Percentiles rank a stretch among this genome's conserved stretches.
These are phyloP conservation scores for Synanthedon andrenaeformis DNA, from an alignment of 2,888 invertebrate genomes.

Conservation along the genomic window DNA sequence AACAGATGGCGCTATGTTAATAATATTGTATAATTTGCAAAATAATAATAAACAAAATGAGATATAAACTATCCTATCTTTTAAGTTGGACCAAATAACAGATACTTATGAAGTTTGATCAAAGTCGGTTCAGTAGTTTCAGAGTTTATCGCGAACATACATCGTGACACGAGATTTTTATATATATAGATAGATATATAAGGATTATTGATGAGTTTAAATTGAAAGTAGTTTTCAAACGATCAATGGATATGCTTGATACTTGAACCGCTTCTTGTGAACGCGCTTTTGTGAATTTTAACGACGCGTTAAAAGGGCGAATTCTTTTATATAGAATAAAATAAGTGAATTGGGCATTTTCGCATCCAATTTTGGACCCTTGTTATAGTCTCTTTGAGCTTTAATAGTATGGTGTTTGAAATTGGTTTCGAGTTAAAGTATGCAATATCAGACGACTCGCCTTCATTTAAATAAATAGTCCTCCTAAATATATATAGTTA, in stretches of 20 bases:
- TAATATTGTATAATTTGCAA: no score
- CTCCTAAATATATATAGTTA: not conserved
- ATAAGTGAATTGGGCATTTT: slow-evolving; percentile 28
- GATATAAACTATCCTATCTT: no score
- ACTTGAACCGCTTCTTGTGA: slow-evolving; percentile 1
- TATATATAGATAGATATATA: no score
- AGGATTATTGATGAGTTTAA: no score
- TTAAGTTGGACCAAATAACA: no score
- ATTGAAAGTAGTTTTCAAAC: no score
- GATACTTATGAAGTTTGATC: no score
- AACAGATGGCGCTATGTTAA: no score
- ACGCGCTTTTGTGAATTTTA: slow-evolving; percentile 35
- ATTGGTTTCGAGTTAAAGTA: slow-evolving; percentile 15
- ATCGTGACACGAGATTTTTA: no score
- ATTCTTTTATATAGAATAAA: slow-evolving; percentile 32
- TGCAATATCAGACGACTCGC: not conserved
- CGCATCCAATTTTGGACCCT: slow-evolving; percentile 19
- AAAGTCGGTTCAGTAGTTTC: no score
- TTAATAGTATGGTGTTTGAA: slow-evolving; percentile 16
- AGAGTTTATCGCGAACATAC: no score
- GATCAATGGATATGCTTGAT: not conserved
- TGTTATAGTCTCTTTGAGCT: slow-evolving; percentile 11
- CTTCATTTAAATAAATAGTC: slow-evolving; percentile 1
- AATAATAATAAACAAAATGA: no score
- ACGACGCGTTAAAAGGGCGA: slow-evolving; percentile 38